Evolutionary conservation across 1,140 invertebrate species (phyloP).

Genomic region (Chironomus striatipennis): DNA sequence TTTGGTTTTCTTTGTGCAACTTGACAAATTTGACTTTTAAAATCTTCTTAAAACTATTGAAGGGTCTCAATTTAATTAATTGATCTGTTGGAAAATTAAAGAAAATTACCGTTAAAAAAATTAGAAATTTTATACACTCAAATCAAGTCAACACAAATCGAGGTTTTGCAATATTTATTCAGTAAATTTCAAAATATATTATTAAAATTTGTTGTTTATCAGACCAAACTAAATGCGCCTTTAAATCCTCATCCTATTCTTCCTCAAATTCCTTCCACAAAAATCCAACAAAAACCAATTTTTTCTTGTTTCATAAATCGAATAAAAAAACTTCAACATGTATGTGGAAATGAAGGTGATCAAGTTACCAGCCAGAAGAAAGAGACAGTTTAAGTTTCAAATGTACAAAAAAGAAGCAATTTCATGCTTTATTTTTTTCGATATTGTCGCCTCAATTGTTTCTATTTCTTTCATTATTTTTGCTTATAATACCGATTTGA

Average conservation of each 20-base stretch:
- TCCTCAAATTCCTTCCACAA: not conserved
- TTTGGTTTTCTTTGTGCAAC: too few species aligned
- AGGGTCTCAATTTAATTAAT: too few species aligned
- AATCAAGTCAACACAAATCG: too few species aligned
- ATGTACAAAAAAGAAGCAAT: not conserved
- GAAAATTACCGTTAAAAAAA: too few species aligned
- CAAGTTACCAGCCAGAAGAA: not conserved
- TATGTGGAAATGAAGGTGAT: not conserved
- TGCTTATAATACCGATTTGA: not conserved
- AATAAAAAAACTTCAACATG: not conserved
- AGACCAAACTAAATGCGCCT: too few species aligned
- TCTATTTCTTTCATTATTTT: conserved; percentile 12
- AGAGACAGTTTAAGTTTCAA: not conserved
- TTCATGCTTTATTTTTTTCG: not conserved
- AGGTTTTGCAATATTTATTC: too few species aligned
- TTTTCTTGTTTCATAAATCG: not conserved
- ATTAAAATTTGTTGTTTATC: too few species aligned
- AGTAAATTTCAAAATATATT: too few species aligned
- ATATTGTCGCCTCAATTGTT: conserved; percentile 12
- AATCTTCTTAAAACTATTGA: too few species aligned
- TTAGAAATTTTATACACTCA: too few species aligned
- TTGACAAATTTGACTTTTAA: too few species aligned
- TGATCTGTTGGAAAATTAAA: too few species aligned
- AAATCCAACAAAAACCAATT: not conserved
- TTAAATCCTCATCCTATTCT: not conserved